phyloP scores from a whole-genome alignment of 2,888 invertebrate species.

The Habroteleia sp. region DNA sequence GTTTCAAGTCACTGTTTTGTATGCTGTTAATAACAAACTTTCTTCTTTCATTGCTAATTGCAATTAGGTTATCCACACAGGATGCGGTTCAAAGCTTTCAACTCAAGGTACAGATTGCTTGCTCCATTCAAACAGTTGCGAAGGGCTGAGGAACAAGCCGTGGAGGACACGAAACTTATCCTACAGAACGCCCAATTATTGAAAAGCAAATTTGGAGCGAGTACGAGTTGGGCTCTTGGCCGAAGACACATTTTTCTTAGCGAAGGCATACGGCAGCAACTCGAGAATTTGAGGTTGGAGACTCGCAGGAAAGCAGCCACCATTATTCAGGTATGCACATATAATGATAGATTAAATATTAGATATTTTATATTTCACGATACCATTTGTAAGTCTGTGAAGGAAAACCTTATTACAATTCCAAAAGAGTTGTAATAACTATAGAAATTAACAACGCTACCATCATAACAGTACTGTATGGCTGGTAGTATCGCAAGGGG shows the following conservation, averaged over 20 bases:
- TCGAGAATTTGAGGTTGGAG: conserved; percentile 90
- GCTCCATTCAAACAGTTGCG: conserved; percentile 88
- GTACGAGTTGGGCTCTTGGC: conserved; percentile 93
- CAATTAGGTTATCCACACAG: conserved; percentile 92
- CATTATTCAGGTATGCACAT: conserved; percentile 86
- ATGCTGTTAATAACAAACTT: conserved; percentile 30
- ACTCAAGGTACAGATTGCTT: conserved; percentile 91
- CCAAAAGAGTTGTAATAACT: too few species aligned
- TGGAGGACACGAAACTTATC: conserved; percentile 89
- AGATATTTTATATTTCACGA: too few species aligned
- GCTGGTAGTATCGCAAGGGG: too few species aligned
- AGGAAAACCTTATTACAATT: too few species aligned
- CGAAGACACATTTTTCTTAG: conserved; percentile 96
- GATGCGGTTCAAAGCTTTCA: conserved; percentile 96
- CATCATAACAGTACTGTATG: too few species aligned
- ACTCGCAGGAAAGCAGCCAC: conserved; percentile 91
- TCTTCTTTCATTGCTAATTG: conserved; percentile 45
- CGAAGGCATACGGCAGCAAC: conserved; percentile 94
- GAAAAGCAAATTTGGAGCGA: conserved; percentile 79
- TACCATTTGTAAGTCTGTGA: too few species aligned
- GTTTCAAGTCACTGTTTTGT: conserved; percentile 28
- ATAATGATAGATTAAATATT: too few species aligned
- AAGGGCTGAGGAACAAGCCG: conserved; percentile 86
- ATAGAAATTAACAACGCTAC: too few species aligned
- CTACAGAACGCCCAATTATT: conserved; percentile 87